phyloP scores from a whole-genome alignment of 1,140 invertebrate species.

The Druon quercuslanigerum region DNA sequence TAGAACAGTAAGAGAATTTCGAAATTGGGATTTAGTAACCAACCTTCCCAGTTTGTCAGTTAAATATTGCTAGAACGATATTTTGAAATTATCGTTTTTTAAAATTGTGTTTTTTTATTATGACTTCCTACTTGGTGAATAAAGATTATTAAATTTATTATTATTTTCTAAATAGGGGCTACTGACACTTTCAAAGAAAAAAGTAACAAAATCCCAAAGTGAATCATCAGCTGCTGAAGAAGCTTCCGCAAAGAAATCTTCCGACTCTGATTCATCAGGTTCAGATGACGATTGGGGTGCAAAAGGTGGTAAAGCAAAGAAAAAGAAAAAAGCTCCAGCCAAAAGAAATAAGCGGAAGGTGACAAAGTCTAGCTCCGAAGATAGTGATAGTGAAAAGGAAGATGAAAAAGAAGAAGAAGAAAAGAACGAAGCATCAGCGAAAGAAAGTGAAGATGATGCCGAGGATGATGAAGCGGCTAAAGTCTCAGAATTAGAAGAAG shows the following conservation, averaged over 20 bases:
- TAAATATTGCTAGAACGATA: too few species aligned
- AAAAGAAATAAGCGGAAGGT: constrained; percentile 68
- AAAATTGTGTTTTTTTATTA: too few species aligned
- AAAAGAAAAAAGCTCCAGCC: constrained; percentile 76
- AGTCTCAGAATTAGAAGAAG: constrained; percentile 85
- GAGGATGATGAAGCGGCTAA: constrained; percentile 46
- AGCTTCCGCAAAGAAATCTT: constrained; percentile 67
- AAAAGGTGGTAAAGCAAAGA: constrained; percentile 77
- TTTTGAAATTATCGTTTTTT: too few species aligned
- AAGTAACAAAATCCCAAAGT: constrained; percentile 80
- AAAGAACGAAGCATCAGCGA: too few species aligned
- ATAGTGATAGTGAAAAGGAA: constrained; percentile 77
- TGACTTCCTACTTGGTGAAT: too few species aligned
- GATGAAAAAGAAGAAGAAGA: constrained; percentile 76
- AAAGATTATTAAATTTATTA: too few species aligned
- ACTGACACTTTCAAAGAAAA: constrained; percentile 86
- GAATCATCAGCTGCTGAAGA: constrained; percentile 77
- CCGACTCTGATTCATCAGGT: constrained; percentile 82
- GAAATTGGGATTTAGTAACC: too few species aligned
- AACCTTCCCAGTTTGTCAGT: too few species aligned
- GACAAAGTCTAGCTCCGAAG: constrained; percentile 77
- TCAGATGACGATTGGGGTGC: constrained; percentile 85
- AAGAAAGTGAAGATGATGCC: too few species aligned
- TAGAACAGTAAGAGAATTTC: too few species aligned
- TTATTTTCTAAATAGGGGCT: constrained; percentile 84